Evolutionary conservation across 2,113 vertebrate genomes (phyloP), one percentile per base, ranked within the genome.

Genomic region (Ptilonorhynchus violaceus): DNA sequence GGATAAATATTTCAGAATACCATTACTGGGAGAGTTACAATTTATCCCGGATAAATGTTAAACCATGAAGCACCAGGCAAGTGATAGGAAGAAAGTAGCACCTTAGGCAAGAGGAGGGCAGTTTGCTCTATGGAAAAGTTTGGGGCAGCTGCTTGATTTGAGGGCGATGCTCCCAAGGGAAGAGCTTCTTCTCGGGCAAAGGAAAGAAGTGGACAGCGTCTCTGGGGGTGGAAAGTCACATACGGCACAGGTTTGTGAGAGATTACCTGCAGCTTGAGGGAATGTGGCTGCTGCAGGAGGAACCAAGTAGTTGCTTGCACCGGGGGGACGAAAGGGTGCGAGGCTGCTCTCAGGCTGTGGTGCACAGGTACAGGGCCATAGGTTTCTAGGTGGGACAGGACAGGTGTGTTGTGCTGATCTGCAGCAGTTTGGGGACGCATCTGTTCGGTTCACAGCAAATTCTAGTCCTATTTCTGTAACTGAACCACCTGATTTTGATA

Each of bases 291-390:
- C 59, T 80, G 64, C 22, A 74, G 37, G 37, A 56, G 22, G 24
- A 89, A 47, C 50, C 0, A 0, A 79, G 39, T 10, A 22, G 35
- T 23, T 37, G 13, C 15, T 67, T 62, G 50, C 23, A 10, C 33
- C 42, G n/a, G 20, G 67, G 70, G 23, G 31, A 50, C 6, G 3
- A 53, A 70, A 55, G 13, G 11, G 3, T 33, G 23, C 0, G 0
- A 76, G 24, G 35, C n/a, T 92, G 22, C 28, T 66, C 28, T 66
- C 7, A 7, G 19, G 11, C 64, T 64, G 30, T 47, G 27, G 16
- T 73, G 17, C 31, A 81, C 62, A 87, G 49, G 53, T 25, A 19
- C 19, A 31, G 24, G 7, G 18, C 4, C n/a, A 62, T 6, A 39
- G 27, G 14, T 58, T 73, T 60, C 27, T 20, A 1, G 22, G 14